These are phyloP conservation scores for Melolontha melolontha DNA, from an alignment of 2,888 invertebrate genomes.

Conservation along the genomic window DNA sequence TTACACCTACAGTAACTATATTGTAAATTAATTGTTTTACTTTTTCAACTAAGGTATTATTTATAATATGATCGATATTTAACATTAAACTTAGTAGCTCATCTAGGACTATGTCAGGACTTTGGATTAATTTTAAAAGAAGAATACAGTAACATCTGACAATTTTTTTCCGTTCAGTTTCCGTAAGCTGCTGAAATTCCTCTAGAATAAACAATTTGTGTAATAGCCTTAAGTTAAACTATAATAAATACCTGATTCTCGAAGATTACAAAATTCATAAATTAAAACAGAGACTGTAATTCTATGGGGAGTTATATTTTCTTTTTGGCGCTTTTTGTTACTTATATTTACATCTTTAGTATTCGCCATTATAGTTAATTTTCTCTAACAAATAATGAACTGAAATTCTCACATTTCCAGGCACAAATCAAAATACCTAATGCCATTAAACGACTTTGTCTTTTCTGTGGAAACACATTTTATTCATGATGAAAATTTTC, in stretches of 20 bases:
- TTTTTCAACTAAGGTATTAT: constrained; percentile 35
- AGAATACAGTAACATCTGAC: constrained; percentile 82
- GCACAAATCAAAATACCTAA: too few species aligned
- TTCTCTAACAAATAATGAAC: too few species aligned
- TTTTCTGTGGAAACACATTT: too few species aligned
- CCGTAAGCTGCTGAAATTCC: constrained; percentile 64
- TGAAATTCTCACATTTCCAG: too few species aligned
- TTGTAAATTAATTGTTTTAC: constrained; percentile 65
- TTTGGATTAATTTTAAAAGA: constrained; percentile 83
- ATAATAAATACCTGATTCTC: constrained; percentile 65
- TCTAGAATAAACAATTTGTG: constrained; percentile 63
- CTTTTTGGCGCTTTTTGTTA: constrained; percentile 53
- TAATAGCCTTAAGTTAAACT: background rate
- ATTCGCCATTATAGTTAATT: constrained; percentile 13
- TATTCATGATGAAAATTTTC: too few species aligned
- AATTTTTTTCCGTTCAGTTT: constrained; percentile 48
- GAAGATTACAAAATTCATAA: constrained; percentile 78
- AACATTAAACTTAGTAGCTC: constrained; percentile 76
- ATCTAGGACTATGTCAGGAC: constrained; percentile 81
- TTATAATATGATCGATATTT: constrained; percentile 48
- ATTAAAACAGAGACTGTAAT: constrained; percentile 82
- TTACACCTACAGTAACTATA: constrained; percentile 70
- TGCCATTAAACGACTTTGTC: too few species aligned
- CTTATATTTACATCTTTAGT: constrained; percentile 11
- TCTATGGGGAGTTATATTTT: constrained; percentile 83